Base-by-base conservation (phyloP, 2,888 invertebrate species). In the Epirrhoe tristata region DNA sequence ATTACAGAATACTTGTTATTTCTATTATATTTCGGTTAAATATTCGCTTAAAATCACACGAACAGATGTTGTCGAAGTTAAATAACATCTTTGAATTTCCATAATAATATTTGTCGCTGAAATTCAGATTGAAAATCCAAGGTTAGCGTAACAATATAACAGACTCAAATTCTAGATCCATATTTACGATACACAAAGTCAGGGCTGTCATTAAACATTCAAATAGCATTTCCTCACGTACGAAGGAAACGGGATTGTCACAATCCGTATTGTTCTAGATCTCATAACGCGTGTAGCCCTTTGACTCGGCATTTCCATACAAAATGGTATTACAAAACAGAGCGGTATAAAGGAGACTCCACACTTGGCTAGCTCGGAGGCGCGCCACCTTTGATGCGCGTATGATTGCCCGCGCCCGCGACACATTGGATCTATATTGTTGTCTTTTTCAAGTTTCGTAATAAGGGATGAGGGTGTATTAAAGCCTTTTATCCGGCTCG, bases 371-470 rank as follows among this genome's bases (percentile, higher is more conserved):
- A 89, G 88, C 90, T 86, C 81, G 74, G 81, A 81, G 85, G 86
- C 83, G 83, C 88, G 87, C 81, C 86, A 91, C 92, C 92, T 92
- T 92, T 93, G 93, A 91, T 90, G 91, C 92, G 90, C 91, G 90
- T 93, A 91, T 93, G 93, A 93, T 93, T 90, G 93, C 93, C 88
- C 88, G 89, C 88, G 89, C 92, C 90, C 91, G 91, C 93, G 93
- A 93, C 93, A 93, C 93, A 92, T 92, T 91, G 88, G 88, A 90
- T 92, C 92, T 92, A 91, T 93, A 93, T 92, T 93, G 93, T 93
- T 93, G 93, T 93, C 93, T 93, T 93, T 93, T 93, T 93, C 93
- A 93, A 93, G 93, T 93, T 93, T 92, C 90, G 93, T 93, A 93
- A 93, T 93, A 93, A 93, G 93, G 92, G 92, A 91, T 93, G 93